These are phyloP conservation scores for Sorex araneus DNA, from an alignment of 2,113 vertebrate species.

Conservation along the genomic window DNA sequence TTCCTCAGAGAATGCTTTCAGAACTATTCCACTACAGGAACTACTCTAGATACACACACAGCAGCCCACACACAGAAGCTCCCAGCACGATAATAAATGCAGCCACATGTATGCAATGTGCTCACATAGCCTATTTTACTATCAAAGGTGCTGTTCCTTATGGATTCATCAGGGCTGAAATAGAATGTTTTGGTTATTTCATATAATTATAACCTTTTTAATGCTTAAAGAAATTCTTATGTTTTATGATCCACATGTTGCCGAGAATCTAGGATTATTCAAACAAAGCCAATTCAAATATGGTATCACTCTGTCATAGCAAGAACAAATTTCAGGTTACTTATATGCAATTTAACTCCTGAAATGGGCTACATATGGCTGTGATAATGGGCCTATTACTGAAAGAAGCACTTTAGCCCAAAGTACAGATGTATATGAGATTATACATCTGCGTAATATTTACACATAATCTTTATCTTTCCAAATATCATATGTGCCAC, in stretches of 20 bases:
- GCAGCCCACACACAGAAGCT: slow-evolving; percentile 2
- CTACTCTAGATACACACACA: not conserved
- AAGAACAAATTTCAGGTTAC: slow-evolving; percentile 83
- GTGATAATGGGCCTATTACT: slow-evolving; percentile 67
- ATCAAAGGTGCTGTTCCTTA: slow-evolving; percentile 20
- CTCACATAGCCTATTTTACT: slow-evolving; percentile 58
- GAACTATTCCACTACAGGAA: not conserved
- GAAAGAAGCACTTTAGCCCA: slow-evolving; percentile 74
- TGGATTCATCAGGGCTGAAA: slow-evolving; percentile 25
- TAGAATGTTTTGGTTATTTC: slow-evolving; percentile 13
- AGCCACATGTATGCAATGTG: slow-evolving; percentile 31
- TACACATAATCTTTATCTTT: slow-evolving; percentile 53
- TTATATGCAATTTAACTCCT: slow-evolving; percentile 81
- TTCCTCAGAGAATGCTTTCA: no score
- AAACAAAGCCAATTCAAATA: slow-evolving; percentile 85
- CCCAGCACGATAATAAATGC: not conserved
- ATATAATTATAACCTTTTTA: slow-evolving; percentile 35
- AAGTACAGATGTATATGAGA: slow-evolving; percentile 60
- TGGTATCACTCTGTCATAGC: slow-evolving; percentile 71
- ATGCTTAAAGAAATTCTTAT: slow-evolving; percentile 64
- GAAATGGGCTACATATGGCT: slow-evolving; percentile 73
- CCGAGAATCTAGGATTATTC: slow-evolving; percentile 85
- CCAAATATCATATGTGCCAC: slow-evolving; percentile 42
- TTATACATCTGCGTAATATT: not conserved
- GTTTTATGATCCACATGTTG: slow-evolving; percentile 69